phyloP scores from a whole-genome alignment of 2,797 vertebrate species.

The Sebastolobus alascanus region DNA sequence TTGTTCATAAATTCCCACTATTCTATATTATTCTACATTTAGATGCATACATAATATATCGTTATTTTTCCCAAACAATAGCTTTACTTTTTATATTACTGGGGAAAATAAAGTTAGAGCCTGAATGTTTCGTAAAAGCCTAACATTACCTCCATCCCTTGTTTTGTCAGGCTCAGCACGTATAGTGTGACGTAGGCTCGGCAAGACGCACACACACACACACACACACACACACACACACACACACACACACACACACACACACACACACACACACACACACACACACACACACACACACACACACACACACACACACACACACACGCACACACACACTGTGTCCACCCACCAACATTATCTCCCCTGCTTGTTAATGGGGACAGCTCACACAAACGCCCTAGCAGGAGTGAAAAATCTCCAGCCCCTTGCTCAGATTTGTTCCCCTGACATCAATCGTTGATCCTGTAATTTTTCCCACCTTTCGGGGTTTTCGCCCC shows the following conservation, averaged over 20 bases:
- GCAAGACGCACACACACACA: conserved; percentile 12
- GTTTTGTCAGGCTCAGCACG: conserved; percentile 61
- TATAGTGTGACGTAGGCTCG: conserved; percentile 42
- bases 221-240: conserved; percentile 29
- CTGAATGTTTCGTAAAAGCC: conserved; percentile 20
- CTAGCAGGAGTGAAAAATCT: conserved; percentile 71
- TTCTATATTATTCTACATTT: neutral
- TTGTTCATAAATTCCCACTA: neutral
- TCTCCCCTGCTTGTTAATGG: conserved; percentile 73
- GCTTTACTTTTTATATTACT: neutral
- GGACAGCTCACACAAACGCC: conserved; percentile 63
- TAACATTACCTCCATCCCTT: conserved; percentile 41
- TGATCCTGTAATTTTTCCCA: conserved; percentile 81
- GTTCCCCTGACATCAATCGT: conserved; percentile 82
- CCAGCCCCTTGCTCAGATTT: conserved; percentile 69
- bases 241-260: conserved; percentile 25
- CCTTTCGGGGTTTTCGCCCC: conserved; percentile 67
- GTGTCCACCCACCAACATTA: conserved; percentile 75
- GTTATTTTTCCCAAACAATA: neutral
- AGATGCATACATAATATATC: neutral
- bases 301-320: conserved; percentile 15
- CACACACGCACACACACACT: conserved; percentile 33
- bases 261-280: conserved; percentile 19
- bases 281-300: neutral
- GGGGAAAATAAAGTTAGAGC: conserved; percentile 10